Base-by-base conservation (phyloP, 1,140 invertebrate genomes). In the Bombus turneri region DNA sequence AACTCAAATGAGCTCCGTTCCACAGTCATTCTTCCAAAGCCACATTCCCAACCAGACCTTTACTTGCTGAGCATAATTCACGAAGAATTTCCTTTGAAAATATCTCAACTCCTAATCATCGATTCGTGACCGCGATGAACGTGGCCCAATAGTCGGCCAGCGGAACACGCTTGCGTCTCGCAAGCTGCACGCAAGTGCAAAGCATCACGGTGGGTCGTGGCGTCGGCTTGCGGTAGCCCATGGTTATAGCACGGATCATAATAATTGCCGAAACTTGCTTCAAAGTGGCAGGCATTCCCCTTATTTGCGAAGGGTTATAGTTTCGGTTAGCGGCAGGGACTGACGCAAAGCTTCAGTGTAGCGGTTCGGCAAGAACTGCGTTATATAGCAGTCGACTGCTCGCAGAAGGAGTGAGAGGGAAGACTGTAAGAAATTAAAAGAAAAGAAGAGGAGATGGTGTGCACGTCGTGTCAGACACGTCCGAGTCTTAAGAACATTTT, bases 211-310 rank as follows among this genome's bases (percentile, higher is more conserved):
- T 39, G 43, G 71, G 64, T 66, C 31, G 73, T 47, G 71, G 15
- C 47, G 47, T 41, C 57, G 77, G 79, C 76, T 79, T 88, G 79
- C 75, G 81, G 78, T 85, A 72, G 71, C 83, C 81, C 76, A 57
- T 81, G 79, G 77, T 71, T 85, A 81, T 85, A 90, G 34, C 39
- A 31, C 72, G 76, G 86, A 90, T 88, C 68, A 90, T 90, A 88
- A 90, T 90, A 86, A 91, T 91, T 86, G 87, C 78, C 87, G 84
- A 90, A 91, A 91, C 86, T 91, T 90, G 81, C 62, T 43, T 88
- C 88, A 86, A 90, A 89, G 81, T 87, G 71, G 53, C n/a, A 53
- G 80, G 77, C 43, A 57, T 81, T 81, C 75, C 75, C 86, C 68
- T 74, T 80, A 83, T 86, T 84, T 73, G 83, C 82, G 68, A 90